Base-by-base conservation (phyloP, 2,888 invertebrate species). In the Deilephila porcellus region DNA sequence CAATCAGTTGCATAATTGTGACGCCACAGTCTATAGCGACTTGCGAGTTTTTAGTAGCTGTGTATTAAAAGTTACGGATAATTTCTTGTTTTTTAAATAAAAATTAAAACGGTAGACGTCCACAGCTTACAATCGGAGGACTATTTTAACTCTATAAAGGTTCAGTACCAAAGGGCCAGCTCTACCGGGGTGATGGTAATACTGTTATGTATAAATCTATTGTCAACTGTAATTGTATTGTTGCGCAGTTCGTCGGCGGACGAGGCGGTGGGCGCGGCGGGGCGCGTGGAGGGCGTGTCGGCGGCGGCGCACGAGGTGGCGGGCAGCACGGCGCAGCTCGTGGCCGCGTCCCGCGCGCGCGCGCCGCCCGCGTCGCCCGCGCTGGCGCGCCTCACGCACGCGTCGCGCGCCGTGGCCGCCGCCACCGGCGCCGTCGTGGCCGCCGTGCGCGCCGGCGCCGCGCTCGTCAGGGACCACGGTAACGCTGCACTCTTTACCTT, bases 281-380 rank as follows among this genome's bases (percentile, higher is more conserved):
- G 98, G 0, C 98, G 98, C 88, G 96, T 98, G 86, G 98, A 99
- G 86, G 98, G 98, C 86, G 96, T 99, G 76, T 97, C 99, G 75
- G 99, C 99, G 0, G 99, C 99, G 8, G 99, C 99, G 32, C 99
- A 99, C 93, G 73, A 99, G 98, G 76, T 98, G 97, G 85, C 99
- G 97, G 74, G 99, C 98, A 74, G 99, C 80, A 99, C 99, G 1
- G 99, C 99, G 70, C 99, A 99, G 92, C 95, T 99, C 75, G 99
- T 99, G 72, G 99, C 99, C 0, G 98, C 99, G 19, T 99, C 99
- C 78, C 96, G 98, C 74, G 99, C 99, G 8, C 98, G 99, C 92
- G 99, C 99, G 0, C 97, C 98, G 82, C 96, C 97, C 79, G 96
- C 96, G 76, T 98, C 98, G 83, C 93, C 94, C 79, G 97, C 97